Conservation (phyloP, 2,888 invertebrate species). For the Drosophila neonasuta region DNA sequence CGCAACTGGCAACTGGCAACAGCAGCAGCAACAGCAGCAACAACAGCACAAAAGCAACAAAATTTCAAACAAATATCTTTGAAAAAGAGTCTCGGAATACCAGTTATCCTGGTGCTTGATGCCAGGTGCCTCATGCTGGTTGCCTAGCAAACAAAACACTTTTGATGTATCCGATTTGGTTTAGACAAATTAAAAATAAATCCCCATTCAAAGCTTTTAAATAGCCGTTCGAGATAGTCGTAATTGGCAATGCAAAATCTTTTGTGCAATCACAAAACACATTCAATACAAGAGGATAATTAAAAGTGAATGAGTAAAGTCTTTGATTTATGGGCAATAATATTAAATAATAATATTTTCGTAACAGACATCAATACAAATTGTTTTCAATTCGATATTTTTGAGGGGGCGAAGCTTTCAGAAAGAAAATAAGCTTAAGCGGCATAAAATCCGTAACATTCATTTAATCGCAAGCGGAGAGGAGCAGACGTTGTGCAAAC, state of each 20-base stretch:
- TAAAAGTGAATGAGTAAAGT: too few relatives aligned
- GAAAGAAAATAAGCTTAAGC: constrained; percentile 43
- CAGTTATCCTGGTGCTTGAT: constrained; percentile 8
- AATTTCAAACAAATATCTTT: constrained; percentile 8
- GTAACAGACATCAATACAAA: background rate
- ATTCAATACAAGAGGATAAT: background rate
- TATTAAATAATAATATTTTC: background rate
- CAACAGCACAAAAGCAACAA: constrained; percentile 7
- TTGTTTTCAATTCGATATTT: too few relatives aligned
- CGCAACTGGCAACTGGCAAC: background rate
- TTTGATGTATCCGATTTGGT: constrained; percentile 39
- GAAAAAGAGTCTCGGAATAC: constrained; percentile 15
- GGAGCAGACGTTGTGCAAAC: constrained; percentile 6
- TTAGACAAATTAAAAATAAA: constrained; percentile 45
- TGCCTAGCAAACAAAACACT: constrained; percentile 23
- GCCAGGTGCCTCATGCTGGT: constrained; percentile 1
- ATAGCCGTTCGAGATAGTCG: background rate
- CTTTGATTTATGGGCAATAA: background rate
- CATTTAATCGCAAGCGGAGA: constrained; percentile 54
- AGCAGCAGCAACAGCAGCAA: constrained; percentile 8
- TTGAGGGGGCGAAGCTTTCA: too few relatives aligned
- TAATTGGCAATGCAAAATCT: constrained; percentile 3
- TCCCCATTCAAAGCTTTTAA: constrained; percentile 20
- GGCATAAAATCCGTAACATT: constrained; percentile 59
- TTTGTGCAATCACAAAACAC: background rate